Evolutionary conservation across 2,797 vertebrate genomes (phyloP).

Genomic region (Acanthiza pusilla): DNA sequence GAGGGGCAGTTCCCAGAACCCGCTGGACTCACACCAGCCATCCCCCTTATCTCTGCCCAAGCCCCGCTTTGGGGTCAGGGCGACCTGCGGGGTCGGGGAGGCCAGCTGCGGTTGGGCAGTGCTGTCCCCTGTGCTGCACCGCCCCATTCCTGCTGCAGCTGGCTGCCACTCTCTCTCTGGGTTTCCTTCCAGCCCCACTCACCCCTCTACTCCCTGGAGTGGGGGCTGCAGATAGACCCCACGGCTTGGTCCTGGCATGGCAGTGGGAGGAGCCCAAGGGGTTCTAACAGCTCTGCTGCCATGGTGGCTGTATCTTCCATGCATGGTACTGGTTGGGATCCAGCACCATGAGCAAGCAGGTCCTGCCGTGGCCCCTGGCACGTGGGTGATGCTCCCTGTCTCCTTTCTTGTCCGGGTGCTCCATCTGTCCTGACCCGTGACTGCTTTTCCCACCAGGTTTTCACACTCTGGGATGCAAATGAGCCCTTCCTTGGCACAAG

Average conservation of each 20-base stretch:
- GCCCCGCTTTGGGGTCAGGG: neutral
- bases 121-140: neutral
- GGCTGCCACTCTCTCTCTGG: neutral
- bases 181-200: neutral
- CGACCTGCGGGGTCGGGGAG: neutral
- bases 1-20: slow-evolving; percentile 46
- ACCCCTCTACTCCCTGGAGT: neutral
- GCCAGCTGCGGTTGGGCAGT: neutral
- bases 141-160: fast-evolving
- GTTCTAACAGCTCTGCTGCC: neutral
- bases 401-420: neutral
- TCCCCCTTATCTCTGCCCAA: neutral
- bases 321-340: fast-evolving
- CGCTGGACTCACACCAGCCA: fast-evolving
- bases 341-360: neutral
- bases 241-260: fast-evolving
- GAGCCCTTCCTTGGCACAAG: neutral
- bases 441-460: neutral
- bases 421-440: fast-evolving
- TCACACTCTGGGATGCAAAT: neutral
- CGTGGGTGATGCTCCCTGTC: neutral
- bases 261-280: neutral
- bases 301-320: fast-evolving
- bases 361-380: fast-evolving
- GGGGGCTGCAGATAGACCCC: neutral